Base-by-base conservation (phyloP, 2,888 invertebrate genomes). In the Parascotia fuliginaria region DNA sequence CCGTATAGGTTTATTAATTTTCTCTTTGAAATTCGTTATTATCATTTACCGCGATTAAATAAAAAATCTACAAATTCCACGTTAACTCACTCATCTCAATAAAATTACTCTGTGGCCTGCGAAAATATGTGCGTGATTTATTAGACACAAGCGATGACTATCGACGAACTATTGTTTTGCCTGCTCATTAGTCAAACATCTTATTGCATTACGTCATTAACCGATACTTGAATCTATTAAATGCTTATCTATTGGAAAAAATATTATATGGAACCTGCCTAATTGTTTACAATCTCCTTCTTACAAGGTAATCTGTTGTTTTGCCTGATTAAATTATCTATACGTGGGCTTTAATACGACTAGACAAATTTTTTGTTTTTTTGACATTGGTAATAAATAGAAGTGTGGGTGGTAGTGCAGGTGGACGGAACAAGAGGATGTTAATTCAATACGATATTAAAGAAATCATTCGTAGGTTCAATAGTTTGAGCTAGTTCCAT, bases 151-250 rank as follows among this genome's bases (percentile, higher is more conserved):
- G 39, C 51, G 71, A 68, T 70, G 62, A 48, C 47, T 67, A 68
- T 73, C 51, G 36, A 55, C 45, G 42, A 53, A 55, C 61, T 55
- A 76, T 77, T 75, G 74, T 77, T 70, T 73, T 70, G 60, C 64
- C 41, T 47, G 48, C 56, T 61, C 74, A 71, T 76, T 60, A 68
- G 63, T 73, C 69, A 70, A 59, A 60, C 42, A 59, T 56, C 53
- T 68, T 61, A 55, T 67, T 62, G 37, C 29, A 54, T 75, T 73
- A 67, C 72, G 47, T 75, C 70, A 73, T 40, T 15, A 37, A 40
- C 40, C 39, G 22, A 44, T 34, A 55, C 41, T 38, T 11, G 9
- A 42, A 59, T 56, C 27, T 45, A 46, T 59, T 54, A 51, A 32
- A 27, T 52, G 22, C 49, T 42, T 28, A 51, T 55, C 47, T 42